Percentiles rank a stretch among this genome's conserved stretches.
These are phyloP conservation scores for Lepidonotus clava DNA, from an alignment of 2,888 invertebrate species.

Conservation along the genomic window DNA sequence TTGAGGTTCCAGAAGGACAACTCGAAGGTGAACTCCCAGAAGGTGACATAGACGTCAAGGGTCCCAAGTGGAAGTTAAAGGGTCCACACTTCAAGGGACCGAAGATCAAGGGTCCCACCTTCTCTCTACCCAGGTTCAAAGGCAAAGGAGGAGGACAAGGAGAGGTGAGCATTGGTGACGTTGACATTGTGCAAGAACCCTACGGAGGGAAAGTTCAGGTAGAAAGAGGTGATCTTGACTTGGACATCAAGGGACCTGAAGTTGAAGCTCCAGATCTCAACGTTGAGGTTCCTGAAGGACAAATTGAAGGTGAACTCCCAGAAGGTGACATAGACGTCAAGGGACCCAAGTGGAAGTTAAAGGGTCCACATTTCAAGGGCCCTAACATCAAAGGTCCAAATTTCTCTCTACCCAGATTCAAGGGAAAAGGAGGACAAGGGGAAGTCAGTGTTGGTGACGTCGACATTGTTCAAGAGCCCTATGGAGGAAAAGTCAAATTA, in stretches of 20 bases:
- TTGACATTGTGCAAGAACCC: constrained; percentile 8
- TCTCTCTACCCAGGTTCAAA: background rate
- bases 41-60: constrained; percentile 3
- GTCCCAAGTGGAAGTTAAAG: background rate
- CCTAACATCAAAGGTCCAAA: too few relatives aligned
- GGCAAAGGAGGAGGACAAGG: constrained; percentile 15
- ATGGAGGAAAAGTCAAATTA: background rate
- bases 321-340: background rate
- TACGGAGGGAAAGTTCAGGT: background rate
- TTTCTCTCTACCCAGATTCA: background rate
- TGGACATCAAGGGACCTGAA: background rate
- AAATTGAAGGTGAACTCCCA: background rate
- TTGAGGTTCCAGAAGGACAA: background rate
- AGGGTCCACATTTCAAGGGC: background rate
- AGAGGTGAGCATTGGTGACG: constrained; percentile 5
- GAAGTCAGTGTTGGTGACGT: background rate
- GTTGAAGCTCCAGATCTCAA: background rate
- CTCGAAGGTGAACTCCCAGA: constrained; percentile 25
- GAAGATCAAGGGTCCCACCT: background rate
- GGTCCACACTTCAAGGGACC: background rate
- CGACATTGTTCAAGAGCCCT: background rate
- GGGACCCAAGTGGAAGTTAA: background rate
- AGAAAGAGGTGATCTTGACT: background rate
- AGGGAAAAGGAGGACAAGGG: background rate
- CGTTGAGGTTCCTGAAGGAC: background rate